Percentiles rank a stretch among this genome's conserved stretches.
Conservation (phyloP, 2,113 vertebrate species). For the Microtus montanus region DNA sequence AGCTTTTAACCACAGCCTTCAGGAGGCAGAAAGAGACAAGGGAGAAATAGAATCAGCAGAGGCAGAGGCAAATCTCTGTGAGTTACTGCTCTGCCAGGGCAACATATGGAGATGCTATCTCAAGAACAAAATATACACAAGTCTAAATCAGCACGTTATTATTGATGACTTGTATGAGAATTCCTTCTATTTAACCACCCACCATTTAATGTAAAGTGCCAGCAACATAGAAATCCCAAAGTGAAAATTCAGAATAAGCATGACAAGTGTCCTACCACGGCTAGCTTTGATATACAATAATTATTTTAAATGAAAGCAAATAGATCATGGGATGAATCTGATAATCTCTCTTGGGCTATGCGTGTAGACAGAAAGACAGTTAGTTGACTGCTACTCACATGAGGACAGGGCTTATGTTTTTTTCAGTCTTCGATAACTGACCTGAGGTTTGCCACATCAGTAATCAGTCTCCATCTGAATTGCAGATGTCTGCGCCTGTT, state of each 20-base stretch:
- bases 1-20: background rate
- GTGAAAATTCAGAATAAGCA: background rate
- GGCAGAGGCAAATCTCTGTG: background rate
- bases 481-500: background rate
- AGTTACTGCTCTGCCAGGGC: background rate
- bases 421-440: background rate
- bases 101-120: background rate
- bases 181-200: background rate
- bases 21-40: background rate
- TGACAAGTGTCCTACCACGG: background rate
- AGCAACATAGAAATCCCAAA: background rate
- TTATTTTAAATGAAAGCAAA: constrained; percentile 13
- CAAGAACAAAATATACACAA: background rate
- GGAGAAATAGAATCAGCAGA: background rate
- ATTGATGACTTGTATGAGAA: background rate
- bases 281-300: background rate
- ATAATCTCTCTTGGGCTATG: background rate
- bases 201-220: background rate
- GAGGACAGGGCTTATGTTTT: background rate
- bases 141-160: background rate
- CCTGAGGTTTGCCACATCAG: background rate
- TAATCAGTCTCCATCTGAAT: background rate
- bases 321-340: background rate
- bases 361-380: background rate
- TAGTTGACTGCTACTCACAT: background rate